Evolutionary conservation across 2,888 invertebrate genomes (phyloP), one percentile per base, ranked within the genome.

Genomic region (Caenorhabditis sp.): DNA sequence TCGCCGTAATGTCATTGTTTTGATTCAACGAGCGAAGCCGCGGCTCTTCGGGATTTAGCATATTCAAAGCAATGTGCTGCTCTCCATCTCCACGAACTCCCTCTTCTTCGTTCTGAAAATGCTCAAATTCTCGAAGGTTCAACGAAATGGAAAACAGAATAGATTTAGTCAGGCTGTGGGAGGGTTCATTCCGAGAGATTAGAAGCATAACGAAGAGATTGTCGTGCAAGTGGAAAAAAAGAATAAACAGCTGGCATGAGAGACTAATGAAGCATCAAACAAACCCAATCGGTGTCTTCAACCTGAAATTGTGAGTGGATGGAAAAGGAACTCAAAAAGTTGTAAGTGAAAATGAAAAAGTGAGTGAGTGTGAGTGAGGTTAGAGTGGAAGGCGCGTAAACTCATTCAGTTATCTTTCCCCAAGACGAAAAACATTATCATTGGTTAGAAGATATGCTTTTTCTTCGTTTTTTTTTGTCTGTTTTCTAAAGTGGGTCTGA

Each of bases 31-130:
- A 78, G 32, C 82, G 41, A n/a, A 84, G 43, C 26, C 84, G 71
- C 20, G 84, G 84, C 62, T 84, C 84, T 48, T 79, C 81, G 20
- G 58, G 76, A 62, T 76, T 79, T 20, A 84, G 66, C 63, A 84
- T 80, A 48, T 84, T 81, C 77, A 84, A 59, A 15, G 81, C 81
- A 32, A 84, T 84, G 65, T 83, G 82, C 37, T 84, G 76, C 20
- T 79, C 70, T 20, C 72, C 72, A 8, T 73, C 78, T 4, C 30
- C 61, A 11, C 72, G 66, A n/a, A 58, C 32, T 2, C 58, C 68
- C 13, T 73, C 78, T 35, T 77, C 77, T 35, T 78, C 78, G 37
- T 78, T 77, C 77, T 77, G 65, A 52, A 75, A 62, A 17, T 53
- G 24, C 27, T 9, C 24, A 55, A 35, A 37, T 35, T 35, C 15